Conservation (phyloP, 2,888 invertebrate genomes). For the Drosophila silvestris region DNA sequence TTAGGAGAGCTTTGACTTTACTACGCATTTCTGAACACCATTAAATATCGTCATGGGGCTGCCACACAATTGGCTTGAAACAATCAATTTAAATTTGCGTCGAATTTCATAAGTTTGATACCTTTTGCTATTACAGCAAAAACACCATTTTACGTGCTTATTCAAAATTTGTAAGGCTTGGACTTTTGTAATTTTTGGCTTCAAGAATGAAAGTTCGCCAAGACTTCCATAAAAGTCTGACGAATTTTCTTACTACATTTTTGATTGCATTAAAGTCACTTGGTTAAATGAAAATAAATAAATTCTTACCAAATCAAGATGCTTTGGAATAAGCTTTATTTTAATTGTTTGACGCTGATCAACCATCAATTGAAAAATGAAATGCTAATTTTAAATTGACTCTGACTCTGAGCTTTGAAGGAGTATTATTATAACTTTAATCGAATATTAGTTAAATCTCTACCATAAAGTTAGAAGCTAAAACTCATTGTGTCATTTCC, state of each 20-base stretch:
- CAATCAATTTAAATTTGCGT: constrained; percentile 25
- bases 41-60: constrained; percentile 31
- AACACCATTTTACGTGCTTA: not conserved
- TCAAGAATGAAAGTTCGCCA: constrained; percentile 17
- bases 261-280: not conserved
- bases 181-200: not conserved
- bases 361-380: not conserved
- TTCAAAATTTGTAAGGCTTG: not conserved
- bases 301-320: not conserved
- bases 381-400: not conserved
- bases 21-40: constrained; percentile 25
- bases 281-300: not conserved
- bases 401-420: not conserved
- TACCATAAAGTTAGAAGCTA: not conserved
- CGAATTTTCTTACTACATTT: not conserved
- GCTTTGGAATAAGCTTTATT: not conserved
- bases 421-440: not conserved
- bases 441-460: not conserved
- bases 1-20: constrained; percentile 6
- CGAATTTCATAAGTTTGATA: not conserved
- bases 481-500: not conserved
- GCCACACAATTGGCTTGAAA: constrained; percentile 8
- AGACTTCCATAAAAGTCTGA: not conserved
- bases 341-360: not conserved
- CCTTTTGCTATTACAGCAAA: not conserved